phyloP scores from a whole-genome alignment of 1,140 invertebrate genomes.

The Nasonia vitripennis region DNA sequence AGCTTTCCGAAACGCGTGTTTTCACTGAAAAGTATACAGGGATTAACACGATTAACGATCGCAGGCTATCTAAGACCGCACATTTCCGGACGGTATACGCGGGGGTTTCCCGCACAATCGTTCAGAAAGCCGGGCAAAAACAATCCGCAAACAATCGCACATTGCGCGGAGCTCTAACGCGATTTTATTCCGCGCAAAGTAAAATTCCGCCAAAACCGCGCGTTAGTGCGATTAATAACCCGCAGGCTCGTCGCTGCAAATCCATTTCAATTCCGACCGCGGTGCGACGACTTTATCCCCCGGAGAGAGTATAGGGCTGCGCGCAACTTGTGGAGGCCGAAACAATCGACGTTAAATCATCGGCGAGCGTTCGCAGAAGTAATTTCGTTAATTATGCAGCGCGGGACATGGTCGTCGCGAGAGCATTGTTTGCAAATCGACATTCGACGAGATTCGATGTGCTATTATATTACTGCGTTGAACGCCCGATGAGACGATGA shows the following conservation, averaged over 20 bases:
- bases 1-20: too few relatives aligned
- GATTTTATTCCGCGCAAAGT: background rate
- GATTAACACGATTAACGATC: too few relatives aligned
- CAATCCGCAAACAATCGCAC: background rate
- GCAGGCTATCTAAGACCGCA: too few relatives aligned
- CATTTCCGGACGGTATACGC: too few relatives aligned
- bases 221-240: too few relatives aligned
- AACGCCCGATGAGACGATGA: too few relatives aligned
- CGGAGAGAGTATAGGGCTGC: too few relatives aligned
- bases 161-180: background rate
- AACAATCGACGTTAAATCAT: constrained; percentile 30
- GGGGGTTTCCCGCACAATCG: too few relatives aligned
- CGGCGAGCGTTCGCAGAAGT: background rate
- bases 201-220: background rate
- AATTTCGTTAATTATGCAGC: constrained; percentile 10
- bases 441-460: background rate
- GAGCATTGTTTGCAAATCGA: constrained; percentile 34
- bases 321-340: too few relatives aligned
- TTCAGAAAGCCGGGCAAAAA: background rate
- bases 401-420: too few relatives aligned
- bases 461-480: too few relatives aligned
- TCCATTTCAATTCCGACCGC: background rate
- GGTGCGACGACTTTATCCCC: background rate
- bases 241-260: background rate
- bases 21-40: too few relatives aligned